Percentiles rank a stretch among this genome's conserved stretches.
Conservation (phyloP, 2,797 vertebrate species). For the Graptemys geographica region DNA sequence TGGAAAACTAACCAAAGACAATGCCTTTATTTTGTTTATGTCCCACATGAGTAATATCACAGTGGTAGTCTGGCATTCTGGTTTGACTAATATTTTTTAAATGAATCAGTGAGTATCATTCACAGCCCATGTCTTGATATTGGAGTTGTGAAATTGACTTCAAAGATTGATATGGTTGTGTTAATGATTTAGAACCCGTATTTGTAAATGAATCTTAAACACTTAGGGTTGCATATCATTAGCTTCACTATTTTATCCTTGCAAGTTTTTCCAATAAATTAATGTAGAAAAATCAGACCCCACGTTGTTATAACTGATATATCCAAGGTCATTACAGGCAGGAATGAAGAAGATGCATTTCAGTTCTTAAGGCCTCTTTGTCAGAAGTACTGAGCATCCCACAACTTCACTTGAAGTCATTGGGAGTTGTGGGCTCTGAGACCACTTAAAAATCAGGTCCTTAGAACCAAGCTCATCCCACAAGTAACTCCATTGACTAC, state of each 20-base stretch:
- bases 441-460: not conserved
- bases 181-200: not conserved
- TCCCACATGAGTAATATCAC: not conserved
- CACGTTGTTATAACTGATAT: not conserved
- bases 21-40: not conserved
- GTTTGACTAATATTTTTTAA: not conserved
- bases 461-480: not conserved
- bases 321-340: not conserved
- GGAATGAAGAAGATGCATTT: not conserved
- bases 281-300: not conserved
- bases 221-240: not conserved
- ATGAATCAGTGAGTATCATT: not conserved
- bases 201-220: not conserved
- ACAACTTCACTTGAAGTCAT: not conserved
- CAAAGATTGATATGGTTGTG: not conserved
- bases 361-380: not conserved
- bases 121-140: not conserved
- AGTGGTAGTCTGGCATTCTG: not conserved
- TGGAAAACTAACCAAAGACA: not conserved
- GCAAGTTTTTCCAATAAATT: not conserved
- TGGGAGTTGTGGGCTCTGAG: not conserved
- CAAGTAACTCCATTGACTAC: not conserved
- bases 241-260: not conserved
- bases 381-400: not conserved
- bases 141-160: not conserved